A percentile compares a stretch with the other conserved stretches of the same genome.
Conservation (phyloP, 2,888 invertebrate species). For the Marasmarcha lunaedactyla region DNA sequence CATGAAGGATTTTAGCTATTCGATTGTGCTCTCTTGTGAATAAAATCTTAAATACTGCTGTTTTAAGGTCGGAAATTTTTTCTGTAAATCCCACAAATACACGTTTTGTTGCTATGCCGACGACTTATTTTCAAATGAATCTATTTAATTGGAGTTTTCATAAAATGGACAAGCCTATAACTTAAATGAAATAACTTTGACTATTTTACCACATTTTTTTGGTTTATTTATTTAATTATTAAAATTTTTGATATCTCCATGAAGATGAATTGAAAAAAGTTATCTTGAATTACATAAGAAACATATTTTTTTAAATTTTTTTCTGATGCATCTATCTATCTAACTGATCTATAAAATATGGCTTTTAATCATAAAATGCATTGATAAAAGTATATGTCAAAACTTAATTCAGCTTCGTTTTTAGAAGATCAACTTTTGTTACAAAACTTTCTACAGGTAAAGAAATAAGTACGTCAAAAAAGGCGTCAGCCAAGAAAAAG, state of each 20-base stretch:
- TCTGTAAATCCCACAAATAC: constrained; percentile 28
- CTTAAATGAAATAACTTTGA: background rate
- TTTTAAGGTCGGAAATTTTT: constrained; percentile 38
- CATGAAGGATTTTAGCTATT: constrained; percentile 29
- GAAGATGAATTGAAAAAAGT: background rate
- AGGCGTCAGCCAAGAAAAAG: too few relatives aligned
- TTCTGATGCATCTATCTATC: too few relatives aligned
- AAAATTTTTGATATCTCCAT: background rate
- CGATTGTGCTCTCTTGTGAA: constrained; percentile 51
- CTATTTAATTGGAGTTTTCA: background rate
- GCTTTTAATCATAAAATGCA: too few relatives aligned
- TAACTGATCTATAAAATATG: too few relatives aligned
- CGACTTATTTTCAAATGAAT: too few relatives aligned
- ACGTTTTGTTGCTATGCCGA: too few relatives aligned
- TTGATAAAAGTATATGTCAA: too few relatives aligned
- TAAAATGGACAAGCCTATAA: background rate
- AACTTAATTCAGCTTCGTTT: too few relatives aligned
- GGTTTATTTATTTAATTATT: background rate
- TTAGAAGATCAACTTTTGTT: too few relatives aligned
- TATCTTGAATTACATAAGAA: background rate
- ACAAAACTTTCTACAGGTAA: too few relatives aligned
- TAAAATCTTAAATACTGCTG: constrained; percentile 37
- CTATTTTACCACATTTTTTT: too few relatives aligned
- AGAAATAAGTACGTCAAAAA: background rate
- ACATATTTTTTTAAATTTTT: too few relatives aligned